Base-by-base conservation (phyloP, 2,888 invertebrate species). In the Melanargia galathea region DNA sequence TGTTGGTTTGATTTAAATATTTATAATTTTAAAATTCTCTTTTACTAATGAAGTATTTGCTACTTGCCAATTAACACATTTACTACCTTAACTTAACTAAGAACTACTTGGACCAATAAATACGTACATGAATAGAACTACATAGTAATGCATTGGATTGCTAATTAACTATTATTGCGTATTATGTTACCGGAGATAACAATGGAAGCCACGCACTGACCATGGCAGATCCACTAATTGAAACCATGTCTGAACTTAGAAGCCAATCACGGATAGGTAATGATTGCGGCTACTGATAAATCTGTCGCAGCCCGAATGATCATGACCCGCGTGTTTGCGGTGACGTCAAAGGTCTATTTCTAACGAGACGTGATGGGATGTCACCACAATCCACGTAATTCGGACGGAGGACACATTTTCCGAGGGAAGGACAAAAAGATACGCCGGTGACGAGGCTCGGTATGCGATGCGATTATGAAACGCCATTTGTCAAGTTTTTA, bases 401-500 rank as follows among this genome's bases (percentile, higher is more conserved):
- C 72, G 73, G 74, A 71, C 75, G 71, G 73, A 74, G 73, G 73
- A 83, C 77, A 84, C 80, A 83, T 84, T 85, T 82, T 80, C 73
- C 70, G 69, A 72, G 76, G 82, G 82, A 80, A 79, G 82, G 81
- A 79, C 80, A 82, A 84, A 82, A 82, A 78, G 75, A 78, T 80
- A 77, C 80, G 75, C 77, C 81, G 75, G 77, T 86, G 87, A 88
- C 86, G 83, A 82, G 78, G 79, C 79, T 75, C 71, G 90, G 91
- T 89, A 91, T 91, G 90, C 86, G 82, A 76, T 77, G 82, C 84
- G 87, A 90, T 90, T 90, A 91, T 90, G 90, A 87, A 88, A 87
- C 85, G 83, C 90, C 89, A 91, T 91, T 92, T 91, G 90, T 91
- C 91, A 91, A 91, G 89, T 91, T 91, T 92, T 91, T 92, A 91